Conservation (phyloP, 2,113 vertebrate species). For the Ammodytes marinus region DNA sequence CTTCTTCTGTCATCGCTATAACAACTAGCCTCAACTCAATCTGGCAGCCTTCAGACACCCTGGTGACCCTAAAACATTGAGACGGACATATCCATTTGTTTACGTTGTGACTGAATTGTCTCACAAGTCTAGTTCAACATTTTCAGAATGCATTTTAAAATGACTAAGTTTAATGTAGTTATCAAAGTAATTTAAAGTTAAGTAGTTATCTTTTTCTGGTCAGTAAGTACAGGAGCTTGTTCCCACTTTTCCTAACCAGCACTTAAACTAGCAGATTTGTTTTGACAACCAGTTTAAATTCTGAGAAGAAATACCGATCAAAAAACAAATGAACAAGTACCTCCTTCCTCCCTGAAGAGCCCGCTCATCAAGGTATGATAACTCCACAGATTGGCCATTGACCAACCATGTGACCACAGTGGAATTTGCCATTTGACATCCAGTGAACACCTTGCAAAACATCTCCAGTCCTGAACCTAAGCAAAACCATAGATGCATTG, state of each 20-base stretch:
- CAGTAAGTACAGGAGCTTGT: not conserved
- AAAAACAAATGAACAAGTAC: constrained; percentile 47
- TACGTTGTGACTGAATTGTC: not conserved
- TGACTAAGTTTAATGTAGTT: not conserved
- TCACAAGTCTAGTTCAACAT: not conserved
- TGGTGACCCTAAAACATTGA: constrained; percentile 83
- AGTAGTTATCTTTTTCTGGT: not conserved
- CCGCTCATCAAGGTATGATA: constrained; percentile 66
- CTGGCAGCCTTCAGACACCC: constrained; percentile 83
- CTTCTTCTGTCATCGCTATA: constrained; percentile 83
- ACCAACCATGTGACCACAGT: constrained; percentile 80
- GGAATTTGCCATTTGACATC: constrained; percentile 39
- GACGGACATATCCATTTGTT: not conserved
- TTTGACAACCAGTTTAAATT: not conserved
- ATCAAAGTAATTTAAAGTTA: not conserved
- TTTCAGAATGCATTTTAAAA: not conserved
- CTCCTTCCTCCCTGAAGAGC: constrained; percentile 66
- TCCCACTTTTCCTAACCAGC: not conserved
- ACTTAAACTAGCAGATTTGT: not conserved
- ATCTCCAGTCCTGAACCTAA: constrained; percentile 79
- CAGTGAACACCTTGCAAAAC: constrained; percentile 72
- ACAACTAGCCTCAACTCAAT: constrained; percentile 88
- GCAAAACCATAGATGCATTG: not conserved
- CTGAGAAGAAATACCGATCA: not conserved
- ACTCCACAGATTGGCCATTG: constrained; percentile 68